Percentiles rank a stretch among this genome's conserved stretches.
Conservation (phyloP, 2,888 invertebrate species). For the Epistrophe eligans region DNA sequence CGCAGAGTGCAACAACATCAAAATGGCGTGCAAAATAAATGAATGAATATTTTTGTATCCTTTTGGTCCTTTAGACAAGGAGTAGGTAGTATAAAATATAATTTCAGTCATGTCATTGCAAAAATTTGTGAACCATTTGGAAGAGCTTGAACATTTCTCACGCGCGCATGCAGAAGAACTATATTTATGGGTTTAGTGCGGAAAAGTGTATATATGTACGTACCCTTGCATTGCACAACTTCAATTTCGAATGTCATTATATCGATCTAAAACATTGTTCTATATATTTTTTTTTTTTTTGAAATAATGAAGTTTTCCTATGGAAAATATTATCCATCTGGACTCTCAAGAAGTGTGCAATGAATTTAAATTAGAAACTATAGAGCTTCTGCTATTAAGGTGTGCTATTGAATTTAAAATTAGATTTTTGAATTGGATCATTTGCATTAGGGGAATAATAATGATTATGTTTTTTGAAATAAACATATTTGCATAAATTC, state of each 20-base stretch:
- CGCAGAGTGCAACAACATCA: slow-evolving; percentile 1
- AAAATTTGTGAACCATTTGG: slow-evolving; percentile 40
- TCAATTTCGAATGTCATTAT: slow-evolving; percentile 25
- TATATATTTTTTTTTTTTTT: neutral
- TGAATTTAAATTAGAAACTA: slow-evolving; percentile 29
- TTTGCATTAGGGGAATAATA: neutral
- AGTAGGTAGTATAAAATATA: neutral
- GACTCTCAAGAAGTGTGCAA: slow-evolving; percentile 5
- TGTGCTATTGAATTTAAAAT: slow-evolving; percentile 12
- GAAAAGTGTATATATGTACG: neutral
- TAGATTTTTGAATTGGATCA: slow-evolving; percentile 24
- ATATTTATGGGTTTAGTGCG: slow-evolving; percentile 18
- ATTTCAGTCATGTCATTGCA: slow-evolving; percentile 38
- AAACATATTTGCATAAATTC: slow-evolving; percentile 12
- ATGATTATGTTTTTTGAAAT: neutral
- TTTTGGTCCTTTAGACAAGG: neutral
- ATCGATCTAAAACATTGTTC: slow-evolving; percentile 40
- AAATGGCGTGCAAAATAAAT: slow-evolving; percentile 6
- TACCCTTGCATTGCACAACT: neutral
- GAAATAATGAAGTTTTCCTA: neutral
- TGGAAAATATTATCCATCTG: slow-evolving; percentile 23
- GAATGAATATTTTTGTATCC: neutral
- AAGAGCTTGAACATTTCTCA: slow-evolving; percentile 41
- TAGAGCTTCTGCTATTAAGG: neutral
- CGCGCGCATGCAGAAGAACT: slow-evolving; percentile 18